A percentile compares a stretch with the other conserved stretches of the same genome.
Conservation (phyloP, 1,140 invertebrate species). For the Pemphigus obesinymphae region DNA sequence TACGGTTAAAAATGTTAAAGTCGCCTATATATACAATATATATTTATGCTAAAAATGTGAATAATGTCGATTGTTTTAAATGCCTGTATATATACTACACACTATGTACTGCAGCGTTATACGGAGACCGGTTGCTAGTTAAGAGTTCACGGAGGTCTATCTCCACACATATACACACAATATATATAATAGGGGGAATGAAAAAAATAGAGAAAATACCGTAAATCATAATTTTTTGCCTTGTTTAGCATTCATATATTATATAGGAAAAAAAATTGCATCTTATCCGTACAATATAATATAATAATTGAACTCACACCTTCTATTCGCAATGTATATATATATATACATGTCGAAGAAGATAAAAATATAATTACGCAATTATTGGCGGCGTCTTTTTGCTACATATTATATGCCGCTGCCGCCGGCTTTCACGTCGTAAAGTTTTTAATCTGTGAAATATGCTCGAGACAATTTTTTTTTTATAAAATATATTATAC, state of each 20-base stretch:
- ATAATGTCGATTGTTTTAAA: conserved; percentile 7
- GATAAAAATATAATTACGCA: conserved; percentile 33
- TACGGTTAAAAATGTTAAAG: not conserved
- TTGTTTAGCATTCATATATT: not conserved
- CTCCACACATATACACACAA: no score
- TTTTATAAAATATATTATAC: not conserved
- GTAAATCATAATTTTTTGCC: conserved; percentile 30
- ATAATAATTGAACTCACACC: conserved; percentile 39
- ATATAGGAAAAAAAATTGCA: not conserved
- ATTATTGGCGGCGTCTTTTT: conserved; percentile 37
- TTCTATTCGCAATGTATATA: not conserved
- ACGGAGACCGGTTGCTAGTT: not conserved
- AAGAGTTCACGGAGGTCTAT: conserved; percentile 10
- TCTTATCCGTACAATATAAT: not conserved
- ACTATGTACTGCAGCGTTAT: no score
- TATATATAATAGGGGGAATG: not conserved
- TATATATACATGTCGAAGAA: conserved; percentile 11
- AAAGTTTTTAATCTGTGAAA: conserved; percentile 32
- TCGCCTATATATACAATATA: no score
- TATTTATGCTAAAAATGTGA: not conserved
- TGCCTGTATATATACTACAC: not conserved
- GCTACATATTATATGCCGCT: not conserved
- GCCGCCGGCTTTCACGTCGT: conserved; percentile 32
- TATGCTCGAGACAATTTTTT: conserved; percentile 18
- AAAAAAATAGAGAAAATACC: conserved; percentile 18